Evolutionary conservation across 1,140 invertebrate species (phyloP).

Genomic region (Tetraneura akinire): DNA sequence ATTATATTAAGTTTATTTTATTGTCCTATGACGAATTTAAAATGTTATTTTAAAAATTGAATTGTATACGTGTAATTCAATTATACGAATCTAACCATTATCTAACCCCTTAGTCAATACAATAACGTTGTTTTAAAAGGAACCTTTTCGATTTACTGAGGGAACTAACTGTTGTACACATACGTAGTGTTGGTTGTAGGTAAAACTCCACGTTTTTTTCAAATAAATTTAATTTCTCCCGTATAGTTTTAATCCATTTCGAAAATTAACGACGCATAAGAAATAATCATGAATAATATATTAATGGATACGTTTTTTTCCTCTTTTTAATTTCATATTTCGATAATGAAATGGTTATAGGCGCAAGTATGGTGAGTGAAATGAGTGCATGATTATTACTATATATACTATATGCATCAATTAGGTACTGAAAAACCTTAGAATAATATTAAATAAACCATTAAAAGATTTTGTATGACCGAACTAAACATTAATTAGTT

Average conservation of each 20-base stretch:
- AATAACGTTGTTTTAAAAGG: not conserved
- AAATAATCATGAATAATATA: not conserved
- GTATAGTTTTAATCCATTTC: constrained; percentile 2
- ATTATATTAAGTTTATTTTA: not conserved
- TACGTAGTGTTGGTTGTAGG: not conserved
- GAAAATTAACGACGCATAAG: not conserved
- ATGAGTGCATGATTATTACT: too few relatives aligned
- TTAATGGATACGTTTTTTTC: not conserved
- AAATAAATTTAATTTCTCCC: not conserved
- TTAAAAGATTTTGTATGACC: too few relatives aligned
- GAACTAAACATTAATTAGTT: too few relatives aligned
- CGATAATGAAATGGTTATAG: not conserved
- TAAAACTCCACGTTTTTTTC: not conserved
- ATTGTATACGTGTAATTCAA: not conserved
- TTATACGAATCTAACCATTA: constrained; percentile 3
- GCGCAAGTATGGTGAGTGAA: too few relatives aligned
- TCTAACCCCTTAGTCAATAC: too few relatives aligned
- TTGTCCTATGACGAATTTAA: too few relatives aligned
- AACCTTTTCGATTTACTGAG: not conserved
- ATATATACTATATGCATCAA: too few relatives aligned
- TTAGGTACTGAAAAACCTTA: too few relatives aligned
- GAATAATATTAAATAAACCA: too few relatives aligned
- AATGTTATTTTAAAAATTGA: constrained; percentile 11
- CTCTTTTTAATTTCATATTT: not conserved
- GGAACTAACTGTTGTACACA: too few relatives aligned